Base-by-base conservation (phyloP, 2,797 vertebrate species). In the Acrocephalus scirpaceus region DNA sequence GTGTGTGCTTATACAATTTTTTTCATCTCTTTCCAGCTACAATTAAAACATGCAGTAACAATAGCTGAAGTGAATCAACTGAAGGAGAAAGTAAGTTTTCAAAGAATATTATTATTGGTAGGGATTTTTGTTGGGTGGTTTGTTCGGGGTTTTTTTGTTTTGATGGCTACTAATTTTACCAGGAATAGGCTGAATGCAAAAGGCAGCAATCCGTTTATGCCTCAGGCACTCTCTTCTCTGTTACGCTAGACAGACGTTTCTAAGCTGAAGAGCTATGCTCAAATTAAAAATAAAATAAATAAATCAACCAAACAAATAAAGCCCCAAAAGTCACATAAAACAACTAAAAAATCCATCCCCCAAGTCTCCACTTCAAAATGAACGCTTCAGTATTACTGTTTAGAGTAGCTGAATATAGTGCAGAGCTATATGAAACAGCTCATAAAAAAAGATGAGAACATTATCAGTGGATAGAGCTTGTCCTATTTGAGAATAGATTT, bases 1-100 rank as follows among this genome's bases (percentile, higher is more conserved):
- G 9, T 48, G 16, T 70, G 14, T 48, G 5, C 29, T 91, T 29
- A 84, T 73, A 53, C 17, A 20, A 23, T 47, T 45, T 29, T 56
- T 56, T 40, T 94, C 9, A 81, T 96, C 71, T 96, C 10, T 96
- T 96, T 94, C 64, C 76, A 99, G 99, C 97, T 99, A 54, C 98
- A 99, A 75, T 97, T 99, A 81, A 98, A 99, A 93, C 98, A 99
- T 90, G 98, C 98, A 78, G 97, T 99, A 87, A 98, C 98, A 21
- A 84, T 93, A 64, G 98, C 98, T 86, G 99, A 99, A 98, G 98
- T 99, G 91, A 98, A 97, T 91, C 98, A 99, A 78, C 96, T 99
- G 36, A 99, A 98, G 85, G 98, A 99, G 90, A 98, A 98, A 98
- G 99, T 99, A 98, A 86, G 96, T 91, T 91, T 90, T 91, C 71